Evolutionary conservation across 2,888 invertebrate genomes (phyloP).

Genomic region (Exocentrus adspersus): DNA sequence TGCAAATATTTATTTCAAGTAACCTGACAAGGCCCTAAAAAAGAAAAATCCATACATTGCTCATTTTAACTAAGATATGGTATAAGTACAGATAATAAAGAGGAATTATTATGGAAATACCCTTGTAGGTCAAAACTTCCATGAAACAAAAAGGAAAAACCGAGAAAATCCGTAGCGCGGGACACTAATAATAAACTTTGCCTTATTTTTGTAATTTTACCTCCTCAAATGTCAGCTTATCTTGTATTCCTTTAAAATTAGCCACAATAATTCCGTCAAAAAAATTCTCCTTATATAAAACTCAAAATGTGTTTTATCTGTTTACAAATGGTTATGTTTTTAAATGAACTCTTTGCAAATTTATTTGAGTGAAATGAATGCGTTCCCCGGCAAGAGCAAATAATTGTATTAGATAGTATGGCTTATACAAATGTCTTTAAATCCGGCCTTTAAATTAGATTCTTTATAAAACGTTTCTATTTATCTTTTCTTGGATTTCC

Average conservation of each 20-base stretch:
- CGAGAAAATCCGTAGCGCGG: slow-evolving; percentile 14
- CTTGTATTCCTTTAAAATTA: slow-evolving; percentile 26
- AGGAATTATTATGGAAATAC: slow-evolving; percentile 21
- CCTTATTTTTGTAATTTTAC: slow-evolving; percentile 21
- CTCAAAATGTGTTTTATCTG: slow-evolving; percentile 44
- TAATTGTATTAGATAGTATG: slow-evolving; percentile 52
- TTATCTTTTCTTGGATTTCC: slow-evolving; percentile 39
- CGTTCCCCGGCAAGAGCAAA: slow-evolving; percentile 41
- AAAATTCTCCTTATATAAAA: slow-evolving; percentile 33
- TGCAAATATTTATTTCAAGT: too few relatives aligned
- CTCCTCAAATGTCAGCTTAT: slow-evolving; percentile 25
- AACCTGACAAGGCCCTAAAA: too few relatives aligned
- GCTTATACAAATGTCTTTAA: slow-evolving; percentile 49
- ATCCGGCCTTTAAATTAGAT: slow-evolving; percentile 45
- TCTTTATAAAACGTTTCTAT: slow-evolving; percentile 41
- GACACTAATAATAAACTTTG: slow-evolving; percentile 22
- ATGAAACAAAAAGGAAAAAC: slow-evolving; percentile 13
- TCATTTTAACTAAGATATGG: too few relatives aligned
- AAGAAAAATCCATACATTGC: too few relatives aligned
- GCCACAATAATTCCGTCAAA: slow-evolving; percentile 27
- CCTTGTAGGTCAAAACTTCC: slow-evolving; percentile 4
- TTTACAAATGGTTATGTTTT: slow-evolving; percentile 54
- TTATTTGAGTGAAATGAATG: slow-evolving; percentile 33
- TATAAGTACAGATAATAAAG: slow-evolving; percentile 9
- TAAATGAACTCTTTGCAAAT: slow-evolving; percentile 50